Conservation (phyloP, 2,113 vertebrate species). For the Rhea americana region DNA sequence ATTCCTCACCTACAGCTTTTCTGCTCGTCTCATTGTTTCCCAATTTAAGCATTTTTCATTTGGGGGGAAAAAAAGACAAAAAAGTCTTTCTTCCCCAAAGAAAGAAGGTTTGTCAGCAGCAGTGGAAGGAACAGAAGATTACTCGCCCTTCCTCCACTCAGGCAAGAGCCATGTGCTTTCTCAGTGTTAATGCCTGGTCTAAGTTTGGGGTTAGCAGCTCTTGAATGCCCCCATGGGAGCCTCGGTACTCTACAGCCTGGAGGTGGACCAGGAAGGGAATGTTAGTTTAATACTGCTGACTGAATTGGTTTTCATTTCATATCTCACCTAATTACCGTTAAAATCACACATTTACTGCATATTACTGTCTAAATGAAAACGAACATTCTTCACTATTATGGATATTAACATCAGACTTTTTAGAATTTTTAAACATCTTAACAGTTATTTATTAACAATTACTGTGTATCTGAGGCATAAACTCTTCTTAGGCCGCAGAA, state of each 20-base stretch:
- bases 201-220: neutral
- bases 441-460: neutral
- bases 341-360: neutral
- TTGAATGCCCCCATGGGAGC: neutral
- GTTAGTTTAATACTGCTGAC: neutral
- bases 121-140: neutral
- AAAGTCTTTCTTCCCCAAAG: neutral
- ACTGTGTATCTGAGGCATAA: neutral
- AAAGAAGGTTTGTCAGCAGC: neutral
- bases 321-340: neutral
- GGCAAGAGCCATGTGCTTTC: neutral
- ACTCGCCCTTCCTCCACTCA: rapidly evolving
- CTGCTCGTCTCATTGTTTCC: neutral
- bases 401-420: neutral
- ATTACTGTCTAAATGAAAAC: neutral
- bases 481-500: neutral
- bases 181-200: neutral
- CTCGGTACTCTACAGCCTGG: neutral
- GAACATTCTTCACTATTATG: neutral
- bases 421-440: neutral
- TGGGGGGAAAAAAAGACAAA: neutral
- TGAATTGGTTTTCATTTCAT: neutral
- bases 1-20: neutral
- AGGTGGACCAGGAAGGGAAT: neutral
- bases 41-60: neutral